These are phyloP conservation scores for Melieria picta DNA, from an alignment of 2,888 invertebrate species.

Conservation along the genomic window DNA sequence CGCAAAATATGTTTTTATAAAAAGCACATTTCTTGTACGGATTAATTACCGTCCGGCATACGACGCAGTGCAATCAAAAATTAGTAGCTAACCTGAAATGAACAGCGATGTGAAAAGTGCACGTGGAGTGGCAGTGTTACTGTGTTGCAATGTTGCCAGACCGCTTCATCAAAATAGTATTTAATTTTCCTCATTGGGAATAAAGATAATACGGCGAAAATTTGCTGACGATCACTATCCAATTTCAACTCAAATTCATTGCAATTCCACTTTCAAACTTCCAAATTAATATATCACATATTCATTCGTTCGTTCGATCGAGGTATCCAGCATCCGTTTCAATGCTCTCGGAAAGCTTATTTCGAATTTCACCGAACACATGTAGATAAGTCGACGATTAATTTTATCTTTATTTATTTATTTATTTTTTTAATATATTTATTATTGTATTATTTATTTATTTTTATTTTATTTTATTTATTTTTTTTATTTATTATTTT, in stretches of 20 bases:
- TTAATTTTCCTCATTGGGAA: neutral
- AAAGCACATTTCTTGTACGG: conserved; percentile 24
- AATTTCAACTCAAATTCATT: neutral
- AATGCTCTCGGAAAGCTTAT: too few species aligned
- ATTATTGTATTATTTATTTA: too few species aligned
- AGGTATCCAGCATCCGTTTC: too few species aligned
- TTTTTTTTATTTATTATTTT: too few species aligned
- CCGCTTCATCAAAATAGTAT: neutral
- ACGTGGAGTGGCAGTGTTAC: conserved; percentile 4
- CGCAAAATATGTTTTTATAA: neutral
- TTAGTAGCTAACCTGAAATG: conserved; percentile 4
- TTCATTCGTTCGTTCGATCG: neutral
- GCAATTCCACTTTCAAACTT: neutral
- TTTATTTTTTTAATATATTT: too few species aligned
- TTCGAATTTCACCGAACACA: too few species aligned
- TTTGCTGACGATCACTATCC: neutral
- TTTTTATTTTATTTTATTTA: too few species aligned
- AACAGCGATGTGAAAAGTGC: conserved; percentile 17
- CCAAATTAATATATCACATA: neutral
- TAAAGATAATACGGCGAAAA: neutral
- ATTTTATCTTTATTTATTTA: too few species aligned
- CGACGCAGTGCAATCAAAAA: conserved; percentile 27
- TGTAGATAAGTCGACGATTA: too few species aligned
- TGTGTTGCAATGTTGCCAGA: neutral
- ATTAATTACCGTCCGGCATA: conserved; percentile 21